Percentiles rank a stretch among this genome's conserved stretches.
These are phyloP conservation scores for Trissolcus brochymenae DNA, from an alignment of 2,888 invertebrate species.

Conservation along the genomic window DNA sequence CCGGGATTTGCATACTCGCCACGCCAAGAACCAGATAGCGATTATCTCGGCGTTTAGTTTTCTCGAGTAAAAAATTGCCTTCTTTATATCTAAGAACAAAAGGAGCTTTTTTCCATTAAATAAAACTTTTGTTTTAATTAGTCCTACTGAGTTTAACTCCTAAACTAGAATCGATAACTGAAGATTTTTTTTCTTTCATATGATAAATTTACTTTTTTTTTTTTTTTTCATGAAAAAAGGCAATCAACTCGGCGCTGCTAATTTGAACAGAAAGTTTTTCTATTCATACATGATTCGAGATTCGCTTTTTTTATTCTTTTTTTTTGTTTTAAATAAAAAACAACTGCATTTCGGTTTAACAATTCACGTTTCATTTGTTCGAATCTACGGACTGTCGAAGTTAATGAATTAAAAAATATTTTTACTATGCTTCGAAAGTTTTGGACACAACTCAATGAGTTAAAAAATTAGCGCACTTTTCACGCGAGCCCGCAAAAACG, in stretches of 20 bases:
- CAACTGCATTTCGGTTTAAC: no score
- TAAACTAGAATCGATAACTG: background rate
- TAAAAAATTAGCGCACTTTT: conserved; percentile 12
- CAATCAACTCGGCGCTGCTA: no score
- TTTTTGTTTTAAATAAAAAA: no score
- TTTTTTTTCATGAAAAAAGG: no score
- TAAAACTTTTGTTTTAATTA: background rate
- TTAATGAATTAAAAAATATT: no score
- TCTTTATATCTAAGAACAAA: conserved; percentile 1
- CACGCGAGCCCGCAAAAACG: background rate
- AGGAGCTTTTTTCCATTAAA: background rate
- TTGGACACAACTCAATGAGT: background rate
- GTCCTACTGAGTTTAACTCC: background rate
- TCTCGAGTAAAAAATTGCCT: conserved; percentile 22
- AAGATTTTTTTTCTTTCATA: no score
- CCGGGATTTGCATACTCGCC: conserved; percentile 37
- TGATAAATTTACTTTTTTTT: no score
- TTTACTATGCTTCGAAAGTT: background rate
- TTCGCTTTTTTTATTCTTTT: no score
- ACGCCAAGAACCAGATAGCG: conserved; percentile 40
- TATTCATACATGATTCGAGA: background rate
- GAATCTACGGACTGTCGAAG: no score
- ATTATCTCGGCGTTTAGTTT: conserved; percentile 37
- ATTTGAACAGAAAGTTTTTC: no score
- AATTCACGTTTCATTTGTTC: no score